Evolutionary conservation across 1,140 invertebrate genomes (phyloP).

Genomic region (Cydia fagiglandana): DNA sequence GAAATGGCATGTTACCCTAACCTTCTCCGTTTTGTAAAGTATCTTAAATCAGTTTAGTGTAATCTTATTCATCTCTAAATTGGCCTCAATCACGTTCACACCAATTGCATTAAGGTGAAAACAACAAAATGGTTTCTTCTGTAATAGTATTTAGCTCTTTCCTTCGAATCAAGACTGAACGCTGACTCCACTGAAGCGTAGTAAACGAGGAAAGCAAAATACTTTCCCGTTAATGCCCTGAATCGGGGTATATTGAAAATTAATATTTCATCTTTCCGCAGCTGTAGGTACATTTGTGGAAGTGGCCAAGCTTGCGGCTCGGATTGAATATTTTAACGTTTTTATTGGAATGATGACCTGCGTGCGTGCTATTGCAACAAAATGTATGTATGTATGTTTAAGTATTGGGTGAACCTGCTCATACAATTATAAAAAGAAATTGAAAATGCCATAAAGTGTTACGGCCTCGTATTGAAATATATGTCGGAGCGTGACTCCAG

Average conservation of each 20-base stretch:
- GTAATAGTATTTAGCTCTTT: not conserved
- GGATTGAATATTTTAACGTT: conserved; percentile 22
- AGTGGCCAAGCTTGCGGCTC: not conserved
- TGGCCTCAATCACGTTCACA: not conserved
- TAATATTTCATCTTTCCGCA: conserved; percentile 16
- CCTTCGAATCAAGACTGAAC: not conserved
- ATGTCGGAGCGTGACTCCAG: no score
- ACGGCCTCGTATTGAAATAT: no score
- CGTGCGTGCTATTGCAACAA: not conserved
- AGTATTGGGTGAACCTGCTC: not conserved
- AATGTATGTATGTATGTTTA: not conserved
- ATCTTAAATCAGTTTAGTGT: not conserved
- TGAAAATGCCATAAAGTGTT: no score
- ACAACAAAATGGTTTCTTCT: conserved; percentile 2
- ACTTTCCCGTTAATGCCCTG: conserved; percentile 11
- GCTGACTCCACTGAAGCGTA: conserved; percentile 22
- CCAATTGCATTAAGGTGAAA: not conserved
- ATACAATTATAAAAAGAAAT: no score
- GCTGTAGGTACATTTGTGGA: conserved; percentile 10
- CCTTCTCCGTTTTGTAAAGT: no score
- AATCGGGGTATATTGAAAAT: conserved; percentile 23
- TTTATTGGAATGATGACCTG: not conserved
- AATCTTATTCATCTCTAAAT: not conserved
- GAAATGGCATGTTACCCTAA: no score
- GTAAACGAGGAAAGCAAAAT: conserved; percentile 33